Evolutionary conservation across 1,140 invertebrate genomes (phyloP), one percentile per base, ranked within the genome.

Genomic region (Drosophila asahinai): DNA sequence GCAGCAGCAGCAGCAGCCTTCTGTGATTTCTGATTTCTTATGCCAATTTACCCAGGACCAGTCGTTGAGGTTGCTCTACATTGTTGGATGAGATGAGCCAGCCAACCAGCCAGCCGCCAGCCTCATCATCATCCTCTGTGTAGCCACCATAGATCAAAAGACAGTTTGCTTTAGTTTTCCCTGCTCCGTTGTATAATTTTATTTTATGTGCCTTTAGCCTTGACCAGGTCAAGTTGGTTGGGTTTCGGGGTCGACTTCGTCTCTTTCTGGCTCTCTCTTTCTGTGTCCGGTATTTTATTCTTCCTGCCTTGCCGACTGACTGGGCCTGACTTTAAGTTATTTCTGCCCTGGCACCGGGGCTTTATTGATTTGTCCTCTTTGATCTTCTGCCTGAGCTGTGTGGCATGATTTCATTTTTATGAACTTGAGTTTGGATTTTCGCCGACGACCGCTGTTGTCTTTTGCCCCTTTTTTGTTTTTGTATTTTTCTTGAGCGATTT

Each of bases 281-380:
- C n/a, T 55, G 30, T 40, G 66, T 47, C 42, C 27, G 27, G 51
- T 67, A 47, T 36, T 40, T 66, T 45, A 42, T 54, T 58, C 71
- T 25, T 30, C 43, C 58, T 48, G 52, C 33, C 47, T 11, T 63
- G 27, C 40, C 40, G 27, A 63, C 36, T 51, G 75, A 75, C 81
- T 61, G 81, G 80, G 60, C 77, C 73, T 81, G 84, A 90, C 62
- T 89, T 87, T 84, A 87, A 87, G 84, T 87, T 87, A 87, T 87
- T 87, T 89, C 86, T 63, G 54, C 54, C 57, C 84, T 71, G 64
- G 64, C 54, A 61, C 84, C 65, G 64, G 64, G 57, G 58, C 61
- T 74, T 89, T 91, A 92, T 92, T 91, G 89, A 91, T 91, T 91
- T 90, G 90, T 89, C 82, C 77, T 81, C 84, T 91, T 91, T 91